A percentile compares a stretch with the other conserved stretches of the same genome.
Conservation (phyloP, 2,888 invertebrate genomes). For the Tolmerus cingulatus region DNA sequence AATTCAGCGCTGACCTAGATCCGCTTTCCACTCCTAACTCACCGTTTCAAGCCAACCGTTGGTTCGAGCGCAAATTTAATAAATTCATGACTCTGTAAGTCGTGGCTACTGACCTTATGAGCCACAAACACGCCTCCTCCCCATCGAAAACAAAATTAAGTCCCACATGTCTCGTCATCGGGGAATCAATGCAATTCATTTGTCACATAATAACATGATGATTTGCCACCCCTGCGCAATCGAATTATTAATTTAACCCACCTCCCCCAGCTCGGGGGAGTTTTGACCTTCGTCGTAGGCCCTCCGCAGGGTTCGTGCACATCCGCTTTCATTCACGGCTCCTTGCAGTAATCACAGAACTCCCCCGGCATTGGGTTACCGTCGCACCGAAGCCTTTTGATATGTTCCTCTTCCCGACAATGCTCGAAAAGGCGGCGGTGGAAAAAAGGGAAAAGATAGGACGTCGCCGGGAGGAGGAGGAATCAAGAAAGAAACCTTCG, state of each 20-base stretch:
- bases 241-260: slow-evolving; percentile 47
- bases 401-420: slow-evolving; percentile 1
- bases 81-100: not conserved
- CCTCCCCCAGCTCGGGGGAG: not conserved
- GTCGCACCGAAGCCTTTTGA: slow-evolving; percentile 1
- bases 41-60: not conserved
- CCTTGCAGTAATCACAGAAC: not conserved
- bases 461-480: not conserved
- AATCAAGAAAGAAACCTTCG: slow-evolving; percentile 42
- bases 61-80: not conserved
- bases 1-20: too few relatives aligned
- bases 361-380: not conserved
- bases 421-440: not conserved
- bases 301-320: not conserved
- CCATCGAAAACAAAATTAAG: slow-evolving; percentile 44
- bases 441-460: not conserved
- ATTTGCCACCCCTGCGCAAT: slow-evolving; percentile 44
- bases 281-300: not conserved
- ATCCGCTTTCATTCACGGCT: not conserved
- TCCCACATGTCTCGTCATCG: slow-evolving; percentile 6
- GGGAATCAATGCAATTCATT: slow-evolving; percentile 45
- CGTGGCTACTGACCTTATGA: not conserved
- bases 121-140: not conserved
- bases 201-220: slow-evolving; percentile 44
- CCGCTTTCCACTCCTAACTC: not conserved